A percentile compares a stretch with the other conserved stretches of the same genome.
These are phyloP conservation scores for Euthynnus affinis DNA, from an alignment of 2,797 vertebrate genomes.

Conservation along the genomic window DNA sequence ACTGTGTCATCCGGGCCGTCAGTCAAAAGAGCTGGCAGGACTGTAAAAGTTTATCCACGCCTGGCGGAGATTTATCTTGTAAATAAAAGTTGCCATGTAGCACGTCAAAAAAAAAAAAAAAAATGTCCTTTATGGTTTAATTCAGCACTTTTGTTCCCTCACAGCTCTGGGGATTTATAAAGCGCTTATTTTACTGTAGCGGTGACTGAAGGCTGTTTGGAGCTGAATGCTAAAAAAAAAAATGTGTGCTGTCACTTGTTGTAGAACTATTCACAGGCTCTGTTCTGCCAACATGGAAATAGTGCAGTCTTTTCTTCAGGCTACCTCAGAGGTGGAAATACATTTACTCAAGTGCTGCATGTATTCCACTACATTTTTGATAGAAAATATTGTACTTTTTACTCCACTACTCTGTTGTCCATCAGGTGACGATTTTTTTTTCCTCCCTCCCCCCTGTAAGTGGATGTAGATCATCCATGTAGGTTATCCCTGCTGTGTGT, in stretches of 20 bases:
- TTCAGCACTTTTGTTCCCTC: slow-evolving; percentile 4
- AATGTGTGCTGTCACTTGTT: too few relatives aligned
- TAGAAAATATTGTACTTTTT: too few relatives aligned
- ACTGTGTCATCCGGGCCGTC: slow-evolving; percentile 54
- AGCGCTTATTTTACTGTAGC: background rate
- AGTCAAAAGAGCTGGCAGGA: slow-evolving; percentile 56
- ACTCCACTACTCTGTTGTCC: background rate
- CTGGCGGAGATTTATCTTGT: slow-evolving; percentile 27
- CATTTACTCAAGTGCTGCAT: too few relatives aligned
- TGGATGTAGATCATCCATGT: background rate
- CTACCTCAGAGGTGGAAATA: too few relatives aligned
- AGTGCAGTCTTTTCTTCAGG: background rate
- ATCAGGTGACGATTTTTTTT: background rate
- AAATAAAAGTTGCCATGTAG: slow-evolving; percentile 21
- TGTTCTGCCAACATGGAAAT: background rate
- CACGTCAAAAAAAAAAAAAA: background rate
- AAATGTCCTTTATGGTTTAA: slow-evolving; percentile 6
- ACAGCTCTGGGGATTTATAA: background rate
- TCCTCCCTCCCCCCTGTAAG: background rate
- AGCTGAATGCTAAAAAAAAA: too few relatives aligned
- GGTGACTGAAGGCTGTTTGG: background rate
- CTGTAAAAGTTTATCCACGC: slow-evolving; percentile 29
- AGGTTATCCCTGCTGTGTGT: slow-evolving; percentile 9
- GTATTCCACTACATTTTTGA: too few relatives aligned
- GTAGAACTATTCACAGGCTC: background rate